Evolutionary conservation across 2,888 invertebrate species (phyloP), one percentile per base, ranked within the genome.

Genomic region (Perdita meconis): DNA sequence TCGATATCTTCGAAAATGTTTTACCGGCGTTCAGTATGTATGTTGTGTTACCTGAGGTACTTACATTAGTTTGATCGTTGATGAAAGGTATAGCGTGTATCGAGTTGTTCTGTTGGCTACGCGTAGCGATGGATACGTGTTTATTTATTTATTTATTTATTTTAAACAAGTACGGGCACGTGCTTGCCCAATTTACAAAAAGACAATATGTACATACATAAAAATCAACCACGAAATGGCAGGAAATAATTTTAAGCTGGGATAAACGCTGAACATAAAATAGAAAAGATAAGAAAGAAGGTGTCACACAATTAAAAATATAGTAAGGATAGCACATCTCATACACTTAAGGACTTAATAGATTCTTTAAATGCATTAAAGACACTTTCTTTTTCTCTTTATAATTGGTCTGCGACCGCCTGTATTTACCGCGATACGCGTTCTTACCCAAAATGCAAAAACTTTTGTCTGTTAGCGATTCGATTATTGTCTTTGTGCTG

Each of bases 1-100:
- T 16, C 1, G 36, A 51, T 56, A 42, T 51, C 13, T 71, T 63
- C 3, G 13, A 13, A 59, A 64, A 38, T 36, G 26, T 71, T 64
- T 44, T 26, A 36, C 8, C 40, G 56, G 26, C 12, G 42, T 72
- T 40, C 13, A 61, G 50, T 51, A 63, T 61, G 5, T 19, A n/a
- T n/a, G n/a, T n/a, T n/a, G n/a, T 1, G 50, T 71, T 61, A 44
- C 10, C 24, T 57, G 53, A 26, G 13, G 38, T 53, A 64, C n/a
- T n/a, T n/a, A n/a, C 34, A 44, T 55, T 73, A 74, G 64, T 34
- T 64, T 53, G 64, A 34, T 1, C n/a, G 53, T 60, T 12, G 19
- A 38, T 40, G 6, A 12, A 47, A 55, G 19, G 24, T 73, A n/a
- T n/a, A 50, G 30, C 47, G 26, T 38, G 34, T 71, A 26, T 38